A percentile compares a stretch with the other conserved stretches of the same genome.
Evolutionary conservation across 2,888 invertebrate genomes (phyloP).

Genomic region (Didymodactylos carnosus): DNA sequence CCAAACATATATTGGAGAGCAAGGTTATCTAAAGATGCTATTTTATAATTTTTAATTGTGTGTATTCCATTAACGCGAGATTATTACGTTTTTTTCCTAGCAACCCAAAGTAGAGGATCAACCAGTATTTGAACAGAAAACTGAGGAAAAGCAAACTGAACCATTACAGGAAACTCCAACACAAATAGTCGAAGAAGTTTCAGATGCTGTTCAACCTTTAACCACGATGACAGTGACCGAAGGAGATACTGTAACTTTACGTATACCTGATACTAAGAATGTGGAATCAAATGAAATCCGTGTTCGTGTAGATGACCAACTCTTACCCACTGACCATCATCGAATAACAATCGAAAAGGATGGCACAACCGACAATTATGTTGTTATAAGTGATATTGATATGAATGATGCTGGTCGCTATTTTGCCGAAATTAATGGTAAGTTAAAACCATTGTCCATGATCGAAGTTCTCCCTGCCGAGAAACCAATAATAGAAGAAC

Average conservation of each 20-base stretch:
- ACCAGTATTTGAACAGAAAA: too few relatives aligned
- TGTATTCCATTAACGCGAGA: background rate
- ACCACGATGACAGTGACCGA: background rate
- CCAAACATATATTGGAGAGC: too few relatives aligned
- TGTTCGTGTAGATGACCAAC: background rate
- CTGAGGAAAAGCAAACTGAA: too few relatives aligned
- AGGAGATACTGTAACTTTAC: background rate
- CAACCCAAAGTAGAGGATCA: background rate
- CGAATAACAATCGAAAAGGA: background rate
- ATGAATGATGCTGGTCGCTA: background rate
- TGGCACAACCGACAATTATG: background rate
- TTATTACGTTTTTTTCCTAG: background rate
- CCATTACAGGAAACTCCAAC: too few relatives aligned
- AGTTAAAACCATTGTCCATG: background rate
- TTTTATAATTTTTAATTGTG: too few relatives aligned
- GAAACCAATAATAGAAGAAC: too few relatives aligned
- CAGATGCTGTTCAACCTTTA: background rate
- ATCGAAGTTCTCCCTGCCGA: too few relatives aligned
- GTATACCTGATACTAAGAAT: background rate
- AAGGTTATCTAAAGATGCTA: too few relatives aligned
- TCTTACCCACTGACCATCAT: background rate
- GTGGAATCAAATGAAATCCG: background rate
- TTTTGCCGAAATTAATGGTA: background rate
- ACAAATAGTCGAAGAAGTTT: background rate
- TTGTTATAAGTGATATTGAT: background rate